Conservation (phyloP, 1,140 invertebrate species). For the Pseudomyrmex gracilis region DNA sequence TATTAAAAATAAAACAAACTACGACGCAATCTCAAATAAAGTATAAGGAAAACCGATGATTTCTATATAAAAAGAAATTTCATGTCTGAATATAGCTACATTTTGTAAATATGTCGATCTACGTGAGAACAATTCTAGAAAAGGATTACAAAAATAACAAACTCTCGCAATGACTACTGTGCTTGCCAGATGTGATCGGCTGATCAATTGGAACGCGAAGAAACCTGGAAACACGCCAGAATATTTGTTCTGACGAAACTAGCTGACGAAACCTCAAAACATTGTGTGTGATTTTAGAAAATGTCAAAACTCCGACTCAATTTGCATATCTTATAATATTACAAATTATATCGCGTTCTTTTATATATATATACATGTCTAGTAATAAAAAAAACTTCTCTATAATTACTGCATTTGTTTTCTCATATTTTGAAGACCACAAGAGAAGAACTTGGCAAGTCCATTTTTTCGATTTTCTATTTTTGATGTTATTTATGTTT, state of each 20-base stretch:
- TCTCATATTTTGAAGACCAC: too few relatives aligned
- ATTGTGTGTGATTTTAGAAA: not conserved
- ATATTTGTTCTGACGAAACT: slow-evolving; percentile 17
- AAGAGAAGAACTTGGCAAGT: too few relatives aligned
- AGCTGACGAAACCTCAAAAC: not conserved
- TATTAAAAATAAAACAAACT: slow-evolving; percentile 9
- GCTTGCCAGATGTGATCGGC: slow-evolving; percentile 38
- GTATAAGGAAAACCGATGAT: slow-evolving; percentile 34
- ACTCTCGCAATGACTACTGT: slow-evolving; percentile 22
- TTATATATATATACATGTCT: not conserved
- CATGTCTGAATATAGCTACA: slow-evolving; percentile 21
- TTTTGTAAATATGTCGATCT: slow-evolving; percentile 21
- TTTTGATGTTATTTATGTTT: too few relatives aligned
- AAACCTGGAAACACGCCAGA: slow-evolving; percentile 39
- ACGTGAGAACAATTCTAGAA: slow-evolving; percentile 19
- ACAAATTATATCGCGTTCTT: not conserved
- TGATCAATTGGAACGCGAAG: slow-evolving; percentile 25
- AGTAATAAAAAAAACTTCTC: not conserved
- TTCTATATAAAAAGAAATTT: not conserved
- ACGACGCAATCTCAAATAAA: slow-evolving; percentile 11
- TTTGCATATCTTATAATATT: not conserved
- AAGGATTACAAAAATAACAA: slow-evolving; percentile 50
- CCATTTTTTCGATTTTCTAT: too few relatives aligned
- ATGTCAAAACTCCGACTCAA: not conserved
- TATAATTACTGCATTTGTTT: not conserved